Evolutionary conservation across 2,113 vertebrate species (phyloP).

Genomic region (Haemorhous mexicanus): DNA sequence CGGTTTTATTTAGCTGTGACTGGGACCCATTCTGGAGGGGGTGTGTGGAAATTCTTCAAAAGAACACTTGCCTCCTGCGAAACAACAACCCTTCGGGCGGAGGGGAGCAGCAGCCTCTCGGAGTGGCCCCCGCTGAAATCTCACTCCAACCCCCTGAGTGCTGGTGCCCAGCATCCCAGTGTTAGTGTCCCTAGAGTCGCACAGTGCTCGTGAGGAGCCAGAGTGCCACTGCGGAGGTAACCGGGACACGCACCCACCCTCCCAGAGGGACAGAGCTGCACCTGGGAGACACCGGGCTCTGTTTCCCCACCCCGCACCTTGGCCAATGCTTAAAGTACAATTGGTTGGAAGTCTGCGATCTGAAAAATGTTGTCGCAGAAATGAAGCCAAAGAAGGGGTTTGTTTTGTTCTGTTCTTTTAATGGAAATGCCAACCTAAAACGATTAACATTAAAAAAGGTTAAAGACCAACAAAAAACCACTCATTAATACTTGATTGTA

Average conservation of each 20-base stretch:
- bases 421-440: conserved; percentile 49
- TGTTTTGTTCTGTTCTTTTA: conserved; percentile 31
- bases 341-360: not conserved
- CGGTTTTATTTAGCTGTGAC: not conserved
- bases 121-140: not conserved
- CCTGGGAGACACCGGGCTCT: not conserved
- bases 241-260: not conserved
- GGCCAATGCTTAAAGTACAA: not conserved
- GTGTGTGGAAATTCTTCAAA: not conserved
- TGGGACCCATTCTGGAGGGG: not conserved
- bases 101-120: not conserved
- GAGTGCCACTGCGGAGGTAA: not conserved
- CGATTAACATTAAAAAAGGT: conserved; percentile 14
- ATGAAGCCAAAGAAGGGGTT: not conserved
- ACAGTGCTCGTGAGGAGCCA: not conserved
- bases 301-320: not conserved
- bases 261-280: not conserved
- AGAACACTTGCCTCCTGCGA: not conserved
- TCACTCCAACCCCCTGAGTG: rapidly evolving
- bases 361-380: not conserved
- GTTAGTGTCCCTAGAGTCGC: not conserved
- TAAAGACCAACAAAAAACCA: not conserved
- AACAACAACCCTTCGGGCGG: not conserved
- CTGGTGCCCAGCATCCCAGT: rapidly evolving
- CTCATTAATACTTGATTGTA: not conserved